Evolutionary conservation across 2,888 invertebrate species (phyloP), one percentile per base, ranked within the genome.

Genomic region (Baccha elongata): DNA sequence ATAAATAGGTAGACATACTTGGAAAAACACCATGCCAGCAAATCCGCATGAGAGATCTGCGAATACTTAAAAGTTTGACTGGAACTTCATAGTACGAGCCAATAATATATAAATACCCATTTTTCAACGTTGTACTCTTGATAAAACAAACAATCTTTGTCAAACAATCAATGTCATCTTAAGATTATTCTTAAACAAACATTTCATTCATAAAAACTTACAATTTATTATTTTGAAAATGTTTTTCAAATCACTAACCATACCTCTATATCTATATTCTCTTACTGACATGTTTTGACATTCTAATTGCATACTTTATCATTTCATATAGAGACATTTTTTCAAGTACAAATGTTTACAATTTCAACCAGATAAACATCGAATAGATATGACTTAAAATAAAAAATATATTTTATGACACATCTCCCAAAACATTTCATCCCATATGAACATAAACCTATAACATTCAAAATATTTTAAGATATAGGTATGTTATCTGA

Each of bases 401-500:
- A 8, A 8, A 40, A 53, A 19, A 44, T 53, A 67, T 15, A 5
- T 81, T 76, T 76, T 71, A 81, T 62, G 62, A 50, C 71, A 67
- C 76, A 72, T 26, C 35, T 65, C 26, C 52, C 15, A 23, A 23
- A 23, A 4, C 5, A 23, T 23, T 4, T 5, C 5, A 23, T 5
- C 23, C 5, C 3, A 3, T 23, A 23, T 23, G 40, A 72, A 78
- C 72, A 62, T 40, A 72, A 72, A 83, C 72, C 42, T 62, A 76
- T 7, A 32, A 60, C 83, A 55, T 72, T 62, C 68, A 29, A 83
- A 83, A 78, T 76, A 35, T 72, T 81, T 71, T 52, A 67, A 72
- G 76, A 78, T 73, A 76, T 60, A 83, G 64, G 78, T 76, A 67
- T 46, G 60, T 71, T 75, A 50, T 74, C 58, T 37, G 32, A 35